phyloP scores from a whole-genome alignment of 2,113 vertebrate genomes.

The Takifugu bimaculatus region DNA sequence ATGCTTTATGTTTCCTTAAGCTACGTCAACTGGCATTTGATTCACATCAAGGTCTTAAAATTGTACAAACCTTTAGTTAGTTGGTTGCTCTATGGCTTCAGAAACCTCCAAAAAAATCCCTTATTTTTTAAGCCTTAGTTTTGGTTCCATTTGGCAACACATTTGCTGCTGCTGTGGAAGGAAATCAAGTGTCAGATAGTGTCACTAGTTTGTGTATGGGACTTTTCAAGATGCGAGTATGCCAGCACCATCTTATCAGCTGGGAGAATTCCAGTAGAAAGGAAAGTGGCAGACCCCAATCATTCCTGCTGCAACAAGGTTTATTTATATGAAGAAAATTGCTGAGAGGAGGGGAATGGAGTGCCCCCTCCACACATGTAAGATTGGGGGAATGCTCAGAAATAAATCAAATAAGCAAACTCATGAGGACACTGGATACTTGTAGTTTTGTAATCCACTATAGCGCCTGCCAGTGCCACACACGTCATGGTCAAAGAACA shows the following conservation, averaged over 20 bases:
- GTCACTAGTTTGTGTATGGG: constrained; percentile 32
- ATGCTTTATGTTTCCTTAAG: too few relatives aligned
- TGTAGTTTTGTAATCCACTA: constrained; percentile 34
- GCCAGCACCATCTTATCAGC: constrained; percentile 60
- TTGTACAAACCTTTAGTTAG: too few relatives aligned
- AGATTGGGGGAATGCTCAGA: constrained; percentile 56
- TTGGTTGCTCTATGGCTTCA: too few relatives aligned
- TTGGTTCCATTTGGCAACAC: too few relatives aligned
- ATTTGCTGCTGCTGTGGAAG: too few relatives aligned
- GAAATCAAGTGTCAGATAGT: constrained; percentile 36
- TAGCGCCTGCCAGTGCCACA: constrained; percentile 74
- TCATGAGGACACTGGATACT: constrained; percentile 68
- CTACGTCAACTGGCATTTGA: too few relatives aligned
- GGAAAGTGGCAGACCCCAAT: constrained; percentile 36
- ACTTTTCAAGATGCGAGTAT: constrained; percentile 49
- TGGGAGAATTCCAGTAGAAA: constrained; percentile 51
- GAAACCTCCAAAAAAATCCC: too few relatives aligned
- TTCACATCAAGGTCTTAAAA: too few relatives aligned
- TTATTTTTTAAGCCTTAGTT: too few relatives aligned
- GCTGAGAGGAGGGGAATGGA: constrained; percentile 42
- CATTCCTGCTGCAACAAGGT: constrained; percentile 65
- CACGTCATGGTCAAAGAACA: constrained; percentile 21
- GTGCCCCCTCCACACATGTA: constrained; percentile 57
- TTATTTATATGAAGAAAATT: constrained; percentile 75
- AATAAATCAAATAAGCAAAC: constrained; percentile 75